Conservation (phyloP, 2,888 invertebrate genomes). For the Rotaria macrura region DNA sequence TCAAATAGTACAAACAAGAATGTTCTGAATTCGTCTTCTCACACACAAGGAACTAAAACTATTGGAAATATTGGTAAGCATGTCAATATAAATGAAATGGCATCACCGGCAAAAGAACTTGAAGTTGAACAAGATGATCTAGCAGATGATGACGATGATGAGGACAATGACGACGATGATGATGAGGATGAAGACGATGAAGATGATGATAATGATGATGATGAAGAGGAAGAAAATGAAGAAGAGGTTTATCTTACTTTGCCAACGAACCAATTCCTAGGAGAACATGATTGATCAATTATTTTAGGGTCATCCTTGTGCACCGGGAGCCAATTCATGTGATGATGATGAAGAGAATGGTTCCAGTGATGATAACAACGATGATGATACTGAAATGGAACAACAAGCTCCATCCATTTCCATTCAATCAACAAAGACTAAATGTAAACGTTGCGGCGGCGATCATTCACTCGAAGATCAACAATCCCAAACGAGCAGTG, state of each 20-base stretch:
- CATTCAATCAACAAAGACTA: not conserved
- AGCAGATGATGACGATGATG: not conserved
- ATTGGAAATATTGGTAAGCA: not conserved
- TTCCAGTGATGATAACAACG: not conserved
- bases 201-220: not conserved
- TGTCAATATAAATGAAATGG: not conserved
- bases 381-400: not conserved
- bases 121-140: constrained; percentile 14
- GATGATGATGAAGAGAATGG: not conserved
- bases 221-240: not conserved
- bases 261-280: too few species aligned
- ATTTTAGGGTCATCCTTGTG: not conserved
- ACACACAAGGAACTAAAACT: not conserved
- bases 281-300: not conserved
- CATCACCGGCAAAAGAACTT: not conserved
- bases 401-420: not conserved
- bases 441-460: constrained; percentile 18
- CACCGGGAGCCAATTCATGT: not conserved
- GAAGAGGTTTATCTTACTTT: not conserved
- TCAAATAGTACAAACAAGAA: not conserved
- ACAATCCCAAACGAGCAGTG: not conserved
- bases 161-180: not conserved
- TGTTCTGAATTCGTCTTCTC: not conserved
- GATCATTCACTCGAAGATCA: not conserved
- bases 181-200: not conserved